Percentiles rank a stretch among this genome's conserved stretches.
Conservation (phyloP, 2,797 vertebrate species). For the Anguilla anguilla region DNA sequence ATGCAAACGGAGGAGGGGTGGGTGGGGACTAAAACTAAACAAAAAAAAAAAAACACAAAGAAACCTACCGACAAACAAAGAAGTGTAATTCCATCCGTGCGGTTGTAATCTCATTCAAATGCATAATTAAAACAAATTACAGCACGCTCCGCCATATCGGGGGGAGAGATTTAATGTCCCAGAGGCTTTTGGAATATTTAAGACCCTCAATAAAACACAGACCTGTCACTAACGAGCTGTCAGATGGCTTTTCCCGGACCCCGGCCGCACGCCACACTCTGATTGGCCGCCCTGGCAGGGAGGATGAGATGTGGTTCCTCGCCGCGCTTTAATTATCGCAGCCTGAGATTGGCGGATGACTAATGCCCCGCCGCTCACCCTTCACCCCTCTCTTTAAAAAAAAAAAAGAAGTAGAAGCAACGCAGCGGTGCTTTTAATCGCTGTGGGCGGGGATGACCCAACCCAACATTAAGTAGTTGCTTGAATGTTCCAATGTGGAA, state of each 20-base stretch:
- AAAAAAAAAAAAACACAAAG: not conserved
- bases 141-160: slow-evolving; percentile 55
- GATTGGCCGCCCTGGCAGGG: slow-evolving; percentile 49
- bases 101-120: slow-evolving; percentile 68
- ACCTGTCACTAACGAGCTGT: slow-evolving; percentile 66
- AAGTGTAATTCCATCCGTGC: slow-evolving; percentile 52
- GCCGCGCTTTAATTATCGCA: slow-evolving; percentile 40
- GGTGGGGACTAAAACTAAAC: not conserved
- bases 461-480: no score
- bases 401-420: not conserved
- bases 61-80: slow-evolving; percentile 15
- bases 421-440: no score
- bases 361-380: slow-evolving; percentile 5
- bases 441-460: no score
- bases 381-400: not conserved
- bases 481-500: no score
- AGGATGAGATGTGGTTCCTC: slow-evolving; percentile 48
- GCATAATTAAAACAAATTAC: slow-evolving; percentile 70
- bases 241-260: slow-evolving; percentile 59
- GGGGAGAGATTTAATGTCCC: slow-evolving; percentile 68
- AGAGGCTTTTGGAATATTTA: slow-evolving; percentile 67
- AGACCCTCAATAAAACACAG: slow-evolving; percentile 65
- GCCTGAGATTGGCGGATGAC: slow-evolving; percentile 23
- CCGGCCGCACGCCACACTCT: slow-evolving; percentile 56
- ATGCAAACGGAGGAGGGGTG: not conserved